Base-by-base conservation (phyloP, 2,888 invertebrate species). In the Tetrapedia diversipes region DNA sequence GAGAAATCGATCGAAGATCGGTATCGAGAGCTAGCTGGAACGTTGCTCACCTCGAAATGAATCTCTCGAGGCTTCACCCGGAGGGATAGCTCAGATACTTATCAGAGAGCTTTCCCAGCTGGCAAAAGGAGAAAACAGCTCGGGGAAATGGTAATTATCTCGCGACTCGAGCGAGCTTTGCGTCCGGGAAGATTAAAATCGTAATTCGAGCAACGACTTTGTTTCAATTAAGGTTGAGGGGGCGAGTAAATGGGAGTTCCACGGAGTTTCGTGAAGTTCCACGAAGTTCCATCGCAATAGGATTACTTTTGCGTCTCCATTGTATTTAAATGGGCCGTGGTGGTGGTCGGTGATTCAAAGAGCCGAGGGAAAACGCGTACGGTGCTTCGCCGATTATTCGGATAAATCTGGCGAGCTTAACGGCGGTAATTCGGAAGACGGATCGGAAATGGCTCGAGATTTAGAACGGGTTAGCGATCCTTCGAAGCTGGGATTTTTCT, bases 151-250 rank as follows among this genome's bases (percentile, higher is more conserved):
- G 68, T 54, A 77, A 77, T 77, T 77, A 77, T 37, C 73, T 34
- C 32, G 45, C 34, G 45, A 41, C 37, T 51, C 34, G 19, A 16
- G 24, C 39, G 43, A 66, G 54, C 54, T 51, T 45, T 14, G 16
- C 0, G 14, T 39, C 22, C 8, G 59, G 24, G 53, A 45, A 56
- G 68, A 77, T 77, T 77, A 60, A 77, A 69, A 60, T 59, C 68
- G 68, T 65, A 64, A 68, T 66, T 73, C 67, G 67, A 60, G 16
- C 64, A 59, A 39, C 61, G 65, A 51, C 64, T 64, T 71, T 57
- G 61, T 57, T 75, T 75, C 66, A 75, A 77, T 77, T 77, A 69
- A 68, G 60, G n/a, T n/a, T n/a, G n/a, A n/a, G n/a, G n/a, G n/a
- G 43, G 54, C 39, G n/a, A 22, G 51, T n/a, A 65, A 69, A 43